phyloP scores from a whole-genome alignment of 2,797 vertebrate species.

The Allobates femoralis region DNA sequence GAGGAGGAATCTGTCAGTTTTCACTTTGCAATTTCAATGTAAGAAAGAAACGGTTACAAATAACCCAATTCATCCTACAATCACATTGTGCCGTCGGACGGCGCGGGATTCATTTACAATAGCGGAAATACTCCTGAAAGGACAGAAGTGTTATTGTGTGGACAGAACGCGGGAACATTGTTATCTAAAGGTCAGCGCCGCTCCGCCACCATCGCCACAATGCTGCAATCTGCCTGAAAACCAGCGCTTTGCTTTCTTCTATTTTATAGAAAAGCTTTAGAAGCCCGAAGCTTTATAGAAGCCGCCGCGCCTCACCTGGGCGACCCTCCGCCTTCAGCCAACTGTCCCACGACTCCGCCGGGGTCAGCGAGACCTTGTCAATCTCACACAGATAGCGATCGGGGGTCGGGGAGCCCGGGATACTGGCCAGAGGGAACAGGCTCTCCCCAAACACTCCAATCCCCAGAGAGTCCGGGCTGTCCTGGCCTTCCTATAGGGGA shows the following conservation, averaged over 20 bases:
- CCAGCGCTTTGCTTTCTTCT: not conserved
- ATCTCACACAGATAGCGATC: constrained; percentile 74
- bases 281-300: not conserved
- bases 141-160: constrained; percentile 32
- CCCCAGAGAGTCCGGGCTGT: constrained; percentile 67
- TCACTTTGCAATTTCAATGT: not conserved
- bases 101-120: constrained; percentile 15
- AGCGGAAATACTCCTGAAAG: not conserved
- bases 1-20: not conserved
- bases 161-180: constrained; percentile 48
- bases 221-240: constrained; percentile 34
- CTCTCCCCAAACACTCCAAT: constrained; percentile 68
- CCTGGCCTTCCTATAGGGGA: constrained; percentile 67
- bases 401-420: constrained; percentile 63
- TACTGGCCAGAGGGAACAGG: constrained; percentile 71
- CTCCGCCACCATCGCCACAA: constrained; percentile 12
- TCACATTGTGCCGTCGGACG: not conserved
- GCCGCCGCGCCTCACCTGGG: constrained; percentile 70
- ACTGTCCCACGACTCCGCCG: constrained; percentile 70
- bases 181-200: constrained; percentile 46
- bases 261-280: not conserved
- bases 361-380: constrained; percentile 72
- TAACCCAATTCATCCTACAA: constrained; percentile 31
- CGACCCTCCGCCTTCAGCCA: constrained; percentile 76
- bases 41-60: constrained; percentile 2